Conservation (phyloP, 2,113 vertebrate species). For the Girardinichthys multiradiatus region DNA sequence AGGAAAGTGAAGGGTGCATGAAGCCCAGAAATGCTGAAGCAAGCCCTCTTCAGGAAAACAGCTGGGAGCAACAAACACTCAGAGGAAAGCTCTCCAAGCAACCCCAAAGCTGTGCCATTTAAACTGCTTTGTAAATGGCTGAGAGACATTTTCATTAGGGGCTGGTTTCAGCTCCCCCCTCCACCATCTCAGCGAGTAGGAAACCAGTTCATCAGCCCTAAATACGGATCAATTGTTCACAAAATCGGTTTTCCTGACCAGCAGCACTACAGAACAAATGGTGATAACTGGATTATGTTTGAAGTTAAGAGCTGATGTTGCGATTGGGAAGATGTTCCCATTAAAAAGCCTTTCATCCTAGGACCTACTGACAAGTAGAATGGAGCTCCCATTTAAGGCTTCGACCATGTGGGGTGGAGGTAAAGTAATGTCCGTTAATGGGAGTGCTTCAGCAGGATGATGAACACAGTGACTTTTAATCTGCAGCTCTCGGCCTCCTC, state of each 20-base stretch:
- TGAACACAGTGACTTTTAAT: conserved; percentile 72
- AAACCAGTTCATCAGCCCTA: conserved; percentile 68
- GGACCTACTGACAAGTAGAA: conserved; percentile 52
- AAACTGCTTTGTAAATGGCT: conserved; percentile 67
- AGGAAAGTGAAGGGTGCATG: conserved; percentile 19
- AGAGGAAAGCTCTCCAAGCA: conserved; percentile 42
- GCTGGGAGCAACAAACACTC: conserved; percentile 57
- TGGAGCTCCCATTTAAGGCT: conserved; percentile 50
- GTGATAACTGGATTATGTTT: conserved; percentile 56
- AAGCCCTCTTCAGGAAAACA: conserved; percentile 61
- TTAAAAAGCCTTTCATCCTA: conserved; percentile 61
- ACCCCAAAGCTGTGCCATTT: conserved; percentile 39
- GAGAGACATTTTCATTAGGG: conserved; percentile 69
- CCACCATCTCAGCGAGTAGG: conserved; percentile 39
- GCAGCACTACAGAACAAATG: conserved; percentile 40
- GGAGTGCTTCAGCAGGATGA: conserved; percentile 56
- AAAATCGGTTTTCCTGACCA: conserved; percentile 40
- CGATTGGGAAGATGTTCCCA: conserved; percentile 53
- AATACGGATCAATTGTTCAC: conserved; percentile 74
- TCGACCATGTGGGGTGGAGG: conserved; percentile 52
- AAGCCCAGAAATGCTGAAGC: conserved; percentile 67
- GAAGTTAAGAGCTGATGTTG: conserved; percentile 24
- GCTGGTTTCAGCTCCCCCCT: conserved; percentile 39
- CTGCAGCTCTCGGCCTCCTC: conserved; percentile 49
- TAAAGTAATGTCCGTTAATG: conserved; percentile 67